Percentiles rank a stretch among this genome's conserved stretches.
Evolutionary conservation across 2,888 invertebrate species (phyloP).

Genomic region (Nemotelus nigrinus): DNA sequence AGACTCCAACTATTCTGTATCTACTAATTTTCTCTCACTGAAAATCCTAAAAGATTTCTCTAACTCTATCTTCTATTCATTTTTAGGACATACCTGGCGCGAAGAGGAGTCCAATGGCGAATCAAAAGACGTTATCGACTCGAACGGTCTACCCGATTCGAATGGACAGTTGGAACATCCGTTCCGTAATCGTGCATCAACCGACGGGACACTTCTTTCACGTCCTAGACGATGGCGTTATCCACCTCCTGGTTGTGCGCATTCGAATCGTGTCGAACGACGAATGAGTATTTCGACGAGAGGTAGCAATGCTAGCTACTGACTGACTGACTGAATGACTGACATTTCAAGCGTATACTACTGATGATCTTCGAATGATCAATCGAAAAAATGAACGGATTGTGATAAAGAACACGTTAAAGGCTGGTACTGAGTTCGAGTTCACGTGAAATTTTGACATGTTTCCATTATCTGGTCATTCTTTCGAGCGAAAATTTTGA

Average conservation of each 20-base stretch:
- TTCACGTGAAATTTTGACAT: too few species aligned
- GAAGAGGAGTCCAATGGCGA: conserved; percentile 70
- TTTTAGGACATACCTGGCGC: conserved; percentile 70
- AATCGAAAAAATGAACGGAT: background rate
- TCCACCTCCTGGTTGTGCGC: conserved; percentile 66
- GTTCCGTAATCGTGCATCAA: conserved; percentile 80
- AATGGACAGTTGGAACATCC: conserved; percentile 65
- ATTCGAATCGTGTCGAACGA: conserved; percentile 69
- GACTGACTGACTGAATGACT: conserved; percentile 43
- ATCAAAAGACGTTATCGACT: conserved; percentile 67
- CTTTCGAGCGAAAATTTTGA: too few species aligned
- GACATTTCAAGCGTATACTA: background rate
- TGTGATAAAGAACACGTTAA: conserved; percentile 33
- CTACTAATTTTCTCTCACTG: too few species aligned
- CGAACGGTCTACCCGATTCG: conserved; percentile 64
- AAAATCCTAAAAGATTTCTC: too few species aligned
- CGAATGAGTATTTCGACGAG: conserved; percentile 82
- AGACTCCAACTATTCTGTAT: too few species aligned
- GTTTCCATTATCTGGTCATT: too few species aligned
- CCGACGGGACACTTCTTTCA: conserved; percentile 73
- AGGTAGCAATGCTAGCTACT: conserved; percentile 64
- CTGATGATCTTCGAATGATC: background rate
- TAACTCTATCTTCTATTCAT: background rate
- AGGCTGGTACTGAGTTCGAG: too few species aligned
- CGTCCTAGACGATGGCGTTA: conserved; percentile 71